Base-by-base conservation (phyloP, 2,797 vertebrate species). In the Gila robusta region DNA sequence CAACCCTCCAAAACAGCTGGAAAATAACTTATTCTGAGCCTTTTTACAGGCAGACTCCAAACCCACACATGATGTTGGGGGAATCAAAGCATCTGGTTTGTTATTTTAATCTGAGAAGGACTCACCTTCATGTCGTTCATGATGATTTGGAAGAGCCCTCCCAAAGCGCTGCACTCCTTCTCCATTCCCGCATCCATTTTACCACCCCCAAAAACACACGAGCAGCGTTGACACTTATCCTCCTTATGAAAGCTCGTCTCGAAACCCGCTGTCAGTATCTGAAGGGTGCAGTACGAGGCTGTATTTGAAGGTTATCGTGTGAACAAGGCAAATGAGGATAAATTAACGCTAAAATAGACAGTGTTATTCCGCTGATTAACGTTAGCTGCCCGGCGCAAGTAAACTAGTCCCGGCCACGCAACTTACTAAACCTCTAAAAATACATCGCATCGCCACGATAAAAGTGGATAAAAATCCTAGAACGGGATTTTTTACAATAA, bases 101-200 rank as follows among this genome's bases (percentile, higher is more conserved):
- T 37, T 41, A 49, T 74, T 64, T 74, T n/a, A 44, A 47, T 14
- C 11, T 69, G 62, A 81, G 32, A 23, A 52, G 14, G 41, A 83
- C 85, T 94, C 93, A 96, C 96, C 96, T 97, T 97, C 96, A 96
- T 96, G 92, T 97, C 96, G 94, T 92, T 96, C 96, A 97, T 96
- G 93, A 96, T 95, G 94, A 95, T 94, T 90, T 96, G 96, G 94
- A 96, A 97, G 86, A 96, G 95, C 90, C 96, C 96, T 93, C 96
- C 96, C 92, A 97, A 91, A 87, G 96, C 96, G 94, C 96, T 94
- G 92, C 96, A 96, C 93, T 97, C 96, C 94, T 96, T 96, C 94
- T 96, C 96, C 89, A 96, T 96, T 52, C 95, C 95, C 93, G 94
- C 95, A 94, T 97, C 96, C 96, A 97, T 97, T 92, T 93, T 95